Percentiles rank a stretch among this genome's conserved stretches.
Evolutionary conservation across 2,113 vertebrate genomes (phyloP).

Genomic region (Phylloscopus whistleri): DNA sequence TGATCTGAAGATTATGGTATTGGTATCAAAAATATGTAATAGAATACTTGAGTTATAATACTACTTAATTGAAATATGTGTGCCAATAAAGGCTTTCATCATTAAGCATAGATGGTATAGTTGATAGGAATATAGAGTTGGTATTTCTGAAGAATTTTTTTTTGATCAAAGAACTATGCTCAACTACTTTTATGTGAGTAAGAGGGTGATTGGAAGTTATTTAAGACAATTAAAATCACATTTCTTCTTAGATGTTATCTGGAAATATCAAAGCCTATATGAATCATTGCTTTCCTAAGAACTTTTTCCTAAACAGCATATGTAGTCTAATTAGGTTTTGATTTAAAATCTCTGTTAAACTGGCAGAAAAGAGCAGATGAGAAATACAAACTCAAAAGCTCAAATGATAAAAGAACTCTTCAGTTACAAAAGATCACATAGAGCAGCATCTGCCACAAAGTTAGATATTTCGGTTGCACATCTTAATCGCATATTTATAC

Average conservation of each 20-base stretch:
- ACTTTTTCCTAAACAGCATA: constrained; percentile 45
- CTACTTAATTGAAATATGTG: not conserved
- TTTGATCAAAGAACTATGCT: not conserved
- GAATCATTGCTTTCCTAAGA: constrained; percentile 42
- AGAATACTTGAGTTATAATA: not conserved
- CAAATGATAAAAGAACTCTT: constrained; percentile 22
- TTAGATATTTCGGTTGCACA: not conserved
- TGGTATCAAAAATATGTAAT: not conserved
- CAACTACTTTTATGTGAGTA: not conserved
- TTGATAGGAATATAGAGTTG: not conserved
- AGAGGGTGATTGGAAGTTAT: not conserved
- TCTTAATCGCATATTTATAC: not conserved
- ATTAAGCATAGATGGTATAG: not conserved
- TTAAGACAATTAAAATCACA: constrained; percentile 38
- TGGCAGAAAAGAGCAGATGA: constrained; percentile 43
- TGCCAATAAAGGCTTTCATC: not conserved
- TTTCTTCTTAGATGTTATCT: constrained; percentile 3
- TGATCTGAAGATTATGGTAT: not conserved
- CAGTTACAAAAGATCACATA: constrained; percentile 40
- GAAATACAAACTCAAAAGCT: constrained; percentile 27
- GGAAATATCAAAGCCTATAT: constrained; percentile 40
- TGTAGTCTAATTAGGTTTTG: constrained; percentile 54
- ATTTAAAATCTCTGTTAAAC: constrained; percentile 25
- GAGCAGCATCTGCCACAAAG: constrained; percentile 24
- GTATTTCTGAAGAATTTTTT: not conserved